Evolutionary conservation across 2,797 vertebrate species (phyloP).

Genomic region (Pithecia hirsuta): DNA sequence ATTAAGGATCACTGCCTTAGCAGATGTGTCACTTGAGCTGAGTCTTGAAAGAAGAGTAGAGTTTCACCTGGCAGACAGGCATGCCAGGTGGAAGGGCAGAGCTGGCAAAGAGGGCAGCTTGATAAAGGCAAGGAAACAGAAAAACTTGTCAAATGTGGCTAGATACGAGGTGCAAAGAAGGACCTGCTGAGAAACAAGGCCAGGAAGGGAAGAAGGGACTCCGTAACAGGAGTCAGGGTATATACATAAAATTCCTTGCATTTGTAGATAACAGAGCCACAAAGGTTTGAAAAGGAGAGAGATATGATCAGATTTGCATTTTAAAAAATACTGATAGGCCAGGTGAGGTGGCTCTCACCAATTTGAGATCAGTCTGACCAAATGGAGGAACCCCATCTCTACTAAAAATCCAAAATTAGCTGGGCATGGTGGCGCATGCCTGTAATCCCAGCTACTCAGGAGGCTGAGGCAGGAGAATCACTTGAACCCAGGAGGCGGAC

Average conservation of each 20-base stretch:
- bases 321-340: background rate
- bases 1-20: background rate
- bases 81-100: background rate
- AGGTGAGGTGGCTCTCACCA: no score
- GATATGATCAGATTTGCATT: background rate
- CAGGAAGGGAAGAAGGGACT: background rate
- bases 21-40: constrained; percentile 15
- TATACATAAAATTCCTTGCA: background rate
- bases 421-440: no score
- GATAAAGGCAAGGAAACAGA: background rate
- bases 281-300: background rate
- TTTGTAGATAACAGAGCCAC: background rate
- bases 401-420: no score
- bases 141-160: background rate
- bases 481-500: no score
- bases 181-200: background rate
- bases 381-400: no score
- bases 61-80: background rate
- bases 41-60: background rate
- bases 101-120: background rate
- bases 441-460: no score
- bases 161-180: background rate
- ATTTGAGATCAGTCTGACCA: no score
- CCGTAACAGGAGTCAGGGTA: background rate
- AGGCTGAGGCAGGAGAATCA: no score